Base-by-base conservation (phyloP, 1,140 invertebrate species). In the Stegodyphus mimosarum region DNA sequence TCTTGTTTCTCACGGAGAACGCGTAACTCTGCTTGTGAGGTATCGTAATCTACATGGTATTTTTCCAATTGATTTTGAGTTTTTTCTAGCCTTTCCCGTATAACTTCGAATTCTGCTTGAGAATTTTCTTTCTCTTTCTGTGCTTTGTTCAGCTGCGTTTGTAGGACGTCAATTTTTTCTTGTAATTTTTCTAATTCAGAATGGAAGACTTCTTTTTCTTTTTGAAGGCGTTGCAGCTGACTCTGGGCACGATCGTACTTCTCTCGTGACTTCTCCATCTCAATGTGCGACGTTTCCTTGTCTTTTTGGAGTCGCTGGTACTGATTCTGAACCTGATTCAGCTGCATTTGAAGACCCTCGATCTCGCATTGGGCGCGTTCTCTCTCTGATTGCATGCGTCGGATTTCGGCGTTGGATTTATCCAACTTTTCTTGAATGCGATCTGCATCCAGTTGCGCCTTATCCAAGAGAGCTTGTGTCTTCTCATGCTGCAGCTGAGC, bases 1-100 rank as follows among this genome's bases (percentile, higher is more conserved):
- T 97, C 96, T 63, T 96, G 90, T 91, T 97, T 97, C 66, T 98
- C 96, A 90, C 96, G 96, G n/a, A 97, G 90, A 83, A 97, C 94
- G 88, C 96, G 94, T 51, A 96, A 92, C 91, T 98, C 96, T n/a
- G 95, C 95, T 17, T 95, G 88, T 18, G 95, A 93, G 89, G 97
- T 95, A 88, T 97, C 91, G 95, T 95, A 88, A 95, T 94, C 87
- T 13, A 94, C 93, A 88, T 93, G 93, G 89, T 96, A 95, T 69
- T 88, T 87, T 49, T 89, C 89, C 11, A 87, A 48, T 17, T 87
- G 75, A 52, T 89, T 88, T 60, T 90, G 89, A 6, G 94, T 92
- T 89, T 98, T 98, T 88, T 97, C 96, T 93, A 95, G 95, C 89
- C 96, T 92, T 87, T 98, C 96, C 89, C 96, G 94, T 0, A 96